phyloP scores from a whole-genome alignment of 2,797 vertebrate genomes.

The Parauchenoglanis punctatus region DNA sequence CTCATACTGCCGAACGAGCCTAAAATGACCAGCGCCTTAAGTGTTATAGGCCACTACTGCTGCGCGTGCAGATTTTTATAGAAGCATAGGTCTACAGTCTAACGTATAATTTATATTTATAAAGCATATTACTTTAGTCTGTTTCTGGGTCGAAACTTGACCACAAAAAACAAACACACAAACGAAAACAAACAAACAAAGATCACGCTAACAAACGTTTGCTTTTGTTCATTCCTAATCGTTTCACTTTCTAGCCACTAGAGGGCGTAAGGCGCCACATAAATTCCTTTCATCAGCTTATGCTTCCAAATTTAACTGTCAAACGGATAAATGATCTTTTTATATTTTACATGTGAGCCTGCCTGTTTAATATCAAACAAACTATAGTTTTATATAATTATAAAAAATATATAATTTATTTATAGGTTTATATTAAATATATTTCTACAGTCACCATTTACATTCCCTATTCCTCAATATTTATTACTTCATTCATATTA shows the following conservation, averaged over 20 bases:
- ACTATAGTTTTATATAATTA: no score
- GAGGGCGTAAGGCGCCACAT: conserved; percentile 39
- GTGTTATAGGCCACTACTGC: not conserved
- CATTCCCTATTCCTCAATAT: not conserved
- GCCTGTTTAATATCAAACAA: not conserved
- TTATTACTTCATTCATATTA: not conserved
- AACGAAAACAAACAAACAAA: not conserved
- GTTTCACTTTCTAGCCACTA: conserved; percentile 28
- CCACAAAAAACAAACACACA: not conserved
- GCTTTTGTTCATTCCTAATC: not conserved
- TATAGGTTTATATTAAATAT: not conserved
- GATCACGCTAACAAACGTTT: not conserved
- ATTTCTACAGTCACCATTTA: not conserved
- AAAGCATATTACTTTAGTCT: not conserved
- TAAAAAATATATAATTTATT: not conserved
- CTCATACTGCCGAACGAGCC: not conserved
- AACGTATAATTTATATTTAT: not conserved
- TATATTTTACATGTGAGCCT: not conserved
- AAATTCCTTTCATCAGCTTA: not conserved
- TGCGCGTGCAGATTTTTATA: not conserved
- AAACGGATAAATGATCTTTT: not conserved
- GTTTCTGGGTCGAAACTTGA: not conserved
- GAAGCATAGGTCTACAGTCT: not conserved
- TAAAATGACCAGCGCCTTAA: not conserved
- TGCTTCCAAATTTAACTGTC: not conserved